phyloP scores from a whole-genome alignment of 2,797 vertebrate species.

The Hemibagrus guttatus region DNA sequence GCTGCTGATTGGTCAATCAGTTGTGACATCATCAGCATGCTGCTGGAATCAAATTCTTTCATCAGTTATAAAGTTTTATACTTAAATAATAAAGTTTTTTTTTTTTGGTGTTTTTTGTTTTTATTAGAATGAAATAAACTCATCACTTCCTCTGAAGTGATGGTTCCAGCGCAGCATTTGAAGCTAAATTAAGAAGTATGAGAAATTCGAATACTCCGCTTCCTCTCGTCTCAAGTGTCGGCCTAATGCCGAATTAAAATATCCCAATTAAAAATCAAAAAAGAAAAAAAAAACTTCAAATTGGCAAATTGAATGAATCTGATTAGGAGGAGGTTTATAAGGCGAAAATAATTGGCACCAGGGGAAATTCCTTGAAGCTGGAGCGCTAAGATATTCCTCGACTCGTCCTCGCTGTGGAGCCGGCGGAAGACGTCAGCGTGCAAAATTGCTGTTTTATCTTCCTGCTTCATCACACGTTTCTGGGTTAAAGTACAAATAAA shows the following conservation, averaged over 20 bases:
- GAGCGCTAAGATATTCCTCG: neutral
- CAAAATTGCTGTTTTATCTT: constrained; percentile 1
- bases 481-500: neutral
- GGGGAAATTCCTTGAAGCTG: constrained; percentile 31
- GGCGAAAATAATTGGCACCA: neutral
- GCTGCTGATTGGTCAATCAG: neutral
- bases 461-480: neutral
- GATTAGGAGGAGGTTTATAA: constrained; percentile 21
- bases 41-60: neutral
- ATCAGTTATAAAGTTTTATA: neutral
- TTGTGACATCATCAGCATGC: neutral
- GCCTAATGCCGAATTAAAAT: neutral
- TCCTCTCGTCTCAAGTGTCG: neutral
- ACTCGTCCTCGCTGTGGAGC: neutral
- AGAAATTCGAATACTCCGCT: neutral
- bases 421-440: neutral
- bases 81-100: neutral
- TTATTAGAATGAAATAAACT: neutral
- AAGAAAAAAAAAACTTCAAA: constrained; percentile 7
- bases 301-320: constrained; percentile 3
- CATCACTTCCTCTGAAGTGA: no score
- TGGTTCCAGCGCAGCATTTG: neutral
- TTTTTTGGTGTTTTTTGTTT: no score
- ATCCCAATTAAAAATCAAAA: neutral
- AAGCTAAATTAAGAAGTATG: neutral